phyloP scores from a whole-genome alignment of 2,797 vertebrate genomes.

The Momotus momota region DNA sequence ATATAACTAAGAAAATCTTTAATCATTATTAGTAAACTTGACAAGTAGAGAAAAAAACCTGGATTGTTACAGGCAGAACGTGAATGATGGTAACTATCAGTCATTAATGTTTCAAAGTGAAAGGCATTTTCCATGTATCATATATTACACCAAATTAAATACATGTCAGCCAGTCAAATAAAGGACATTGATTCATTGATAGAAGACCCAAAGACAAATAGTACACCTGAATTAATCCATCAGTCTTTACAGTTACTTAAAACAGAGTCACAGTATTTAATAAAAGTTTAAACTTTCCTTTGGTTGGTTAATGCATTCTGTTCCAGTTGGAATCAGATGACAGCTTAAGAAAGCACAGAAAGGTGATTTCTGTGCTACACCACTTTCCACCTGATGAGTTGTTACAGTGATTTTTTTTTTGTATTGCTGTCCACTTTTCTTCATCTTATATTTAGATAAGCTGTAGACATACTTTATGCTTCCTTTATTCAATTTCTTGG shows the following conservation, averaged over 20 bases:
- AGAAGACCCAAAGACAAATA: conserved; percentile 57
- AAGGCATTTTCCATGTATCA: conserved; percentile 53
- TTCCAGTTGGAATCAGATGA: not conserved
- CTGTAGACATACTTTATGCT: not conserved
- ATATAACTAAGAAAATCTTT: conserved; percentile 57
- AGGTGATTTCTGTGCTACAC: not conserved
- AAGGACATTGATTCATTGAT: conserved; percentile 59
- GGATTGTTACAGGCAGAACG: conserved; percentile 19
- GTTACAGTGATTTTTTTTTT: not conserved
- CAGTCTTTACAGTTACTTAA: conserved; percentile 37
- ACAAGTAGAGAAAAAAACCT: conserved; percentile 19
- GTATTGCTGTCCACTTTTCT: not conserved
- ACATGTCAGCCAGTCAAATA: conserved; percentile 33
- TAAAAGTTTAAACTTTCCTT: not conserved
- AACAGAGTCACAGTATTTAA: not conserved
- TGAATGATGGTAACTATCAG: conserved; percentile 26
- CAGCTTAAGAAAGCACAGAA: not conserved
- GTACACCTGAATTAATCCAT: conserved; percentile 16
- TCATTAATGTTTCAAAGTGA: conserved; percentile 43
- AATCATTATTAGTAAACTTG: conserved; percentile 68
- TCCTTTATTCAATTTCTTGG: not conserved
- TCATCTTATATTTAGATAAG: not conserved
- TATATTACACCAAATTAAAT: conserved; percentile 60
- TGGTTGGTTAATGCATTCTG: not conserved
- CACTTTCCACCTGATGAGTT: not conserved